These are phyloP conservation scores for Strix occidentalis DNA, from an alignment of 2,797 vertebrate species.

Conservation along the genomic window DNA sequence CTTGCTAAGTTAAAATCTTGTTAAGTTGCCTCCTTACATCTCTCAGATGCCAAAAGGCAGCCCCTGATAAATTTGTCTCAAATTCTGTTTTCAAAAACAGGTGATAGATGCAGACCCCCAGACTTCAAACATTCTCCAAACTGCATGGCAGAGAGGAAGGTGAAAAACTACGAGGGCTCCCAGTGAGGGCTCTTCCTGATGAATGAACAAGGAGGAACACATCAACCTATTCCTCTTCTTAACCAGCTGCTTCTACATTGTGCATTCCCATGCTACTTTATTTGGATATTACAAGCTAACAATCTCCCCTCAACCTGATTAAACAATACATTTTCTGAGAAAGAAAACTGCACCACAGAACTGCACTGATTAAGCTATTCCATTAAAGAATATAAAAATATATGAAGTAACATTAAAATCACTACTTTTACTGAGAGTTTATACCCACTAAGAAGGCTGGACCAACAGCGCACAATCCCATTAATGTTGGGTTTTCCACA, in stretches of 20 bases:
- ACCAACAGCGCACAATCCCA: background rate
- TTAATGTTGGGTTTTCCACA: background rate
- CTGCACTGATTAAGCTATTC: background rate
- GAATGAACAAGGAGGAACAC: background rate
- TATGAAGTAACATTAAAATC: background rate
- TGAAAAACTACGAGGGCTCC: background rate
- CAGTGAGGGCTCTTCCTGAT: background rate
- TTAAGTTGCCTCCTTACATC: background rate
- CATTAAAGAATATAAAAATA: background rate
- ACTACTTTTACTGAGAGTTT: background rate
- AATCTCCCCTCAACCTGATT: background rate
- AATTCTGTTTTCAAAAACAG: background rate
- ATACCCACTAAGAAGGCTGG: background rate
- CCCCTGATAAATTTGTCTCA: background rate
- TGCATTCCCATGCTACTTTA: background rate
- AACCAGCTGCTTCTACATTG: background rate
- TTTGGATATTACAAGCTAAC: background rate
- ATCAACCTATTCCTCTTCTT: background rate
- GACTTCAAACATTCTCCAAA: background rate
- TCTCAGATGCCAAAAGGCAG: background rate
- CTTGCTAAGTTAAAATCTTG: background rate
- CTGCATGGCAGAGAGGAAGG: background rate
- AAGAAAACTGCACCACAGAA: background rate
- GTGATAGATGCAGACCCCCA: accelerated
- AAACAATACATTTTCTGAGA: background rate